Conservation (phyloP, 2,113 vertebrate species). For the Ondatra zibethicus region DNA sequence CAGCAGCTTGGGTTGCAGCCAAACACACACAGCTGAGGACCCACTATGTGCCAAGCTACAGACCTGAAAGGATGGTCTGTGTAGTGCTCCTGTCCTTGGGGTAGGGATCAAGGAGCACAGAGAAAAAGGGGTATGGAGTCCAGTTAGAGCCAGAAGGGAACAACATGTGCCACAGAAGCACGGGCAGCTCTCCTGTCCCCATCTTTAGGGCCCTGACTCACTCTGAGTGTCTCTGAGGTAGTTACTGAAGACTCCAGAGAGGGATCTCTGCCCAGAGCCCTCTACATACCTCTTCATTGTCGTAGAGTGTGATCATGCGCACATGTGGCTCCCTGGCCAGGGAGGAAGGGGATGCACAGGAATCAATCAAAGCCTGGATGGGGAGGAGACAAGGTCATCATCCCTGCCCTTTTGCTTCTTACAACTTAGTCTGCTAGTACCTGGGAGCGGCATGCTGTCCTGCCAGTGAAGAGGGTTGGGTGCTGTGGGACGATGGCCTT, state of each 20-base stretch:
- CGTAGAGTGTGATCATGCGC: conserved; percentile 94
- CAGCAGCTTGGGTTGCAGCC: accelerated
- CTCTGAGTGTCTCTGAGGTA: neutral
- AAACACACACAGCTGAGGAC: neutral
- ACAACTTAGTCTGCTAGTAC: neutral
- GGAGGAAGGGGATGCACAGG: conserved; percentile 87
- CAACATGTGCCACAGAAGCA: neutral
- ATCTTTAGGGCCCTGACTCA: neutral
- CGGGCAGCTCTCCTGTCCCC: neutral
- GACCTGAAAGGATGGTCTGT: neutral
- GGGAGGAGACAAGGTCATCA: neutral
- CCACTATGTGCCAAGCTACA: neutral
- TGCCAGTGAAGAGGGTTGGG: neutral
- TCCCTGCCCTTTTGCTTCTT: neutral
- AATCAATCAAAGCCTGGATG: conserved; percentile 92
- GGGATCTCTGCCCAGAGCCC: neutral
- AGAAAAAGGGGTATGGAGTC: neutral
- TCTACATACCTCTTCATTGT: conserved; percentile 94
- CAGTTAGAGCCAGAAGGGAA: neutral
- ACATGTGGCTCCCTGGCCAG: conserved; percentile 92
- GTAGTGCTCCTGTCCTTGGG: neutral
- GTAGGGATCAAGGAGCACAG: neutral
- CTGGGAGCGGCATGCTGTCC: too few relatives aligned
- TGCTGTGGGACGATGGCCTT: too few relatives aligned
- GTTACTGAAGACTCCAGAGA: neutral